Evolutionary conservation across 2,113 vertebrate species (phyloP).

Genomic region (Sarotherodon lohbergeri): DNA sequence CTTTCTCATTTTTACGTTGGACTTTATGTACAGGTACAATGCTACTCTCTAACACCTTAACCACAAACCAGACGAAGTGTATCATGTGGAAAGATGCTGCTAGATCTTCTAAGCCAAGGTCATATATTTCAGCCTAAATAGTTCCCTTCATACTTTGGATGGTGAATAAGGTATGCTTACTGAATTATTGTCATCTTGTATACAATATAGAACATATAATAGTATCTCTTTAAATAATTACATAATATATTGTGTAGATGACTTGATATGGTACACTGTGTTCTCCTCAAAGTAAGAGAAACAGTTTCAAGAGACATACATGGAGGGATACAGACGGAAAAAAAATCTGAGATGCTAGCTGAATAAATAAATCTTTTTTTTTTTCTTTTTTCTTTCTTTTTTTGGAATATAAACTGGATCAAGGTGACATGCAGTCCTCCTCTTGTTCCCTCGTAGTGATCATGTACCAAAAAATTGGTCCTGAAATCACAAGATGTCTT

Average conservation of each 20-base stretch:
- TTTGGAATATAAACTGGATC: constrained; percentile 43
- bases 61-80: constrained; percentile 59
- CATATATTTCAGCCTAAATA: constrained; percentile 23
- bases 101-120: constrained; percentile 24
- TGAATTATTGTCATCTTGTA: constrained; percentile 43
- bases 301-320: neutral
- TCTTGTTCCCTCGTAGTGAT: constrained; percentile 33
- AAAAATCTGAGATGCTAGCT: constrained; percentile 14
- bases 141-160: constrained; percentile 1
- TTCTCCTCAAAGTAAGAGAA: neutral
- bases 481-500: constrained; percentile 38
- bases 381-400: neutral
- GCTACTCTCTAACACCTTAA: constrained; percentile 65
- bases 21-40: constrained; percentile 63
- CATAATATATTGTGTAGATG: constrained; percentile 43
- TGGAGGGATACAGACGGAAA: constrained; percentile 19
- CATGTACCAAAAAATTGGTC: constrained; percentile 41
- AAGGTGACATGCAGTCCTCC: constrained; percentile 63
- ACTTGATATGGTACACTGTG: constrained; percentile 34
- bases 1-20: constrained; percentile 32
- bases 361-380: constrained; percentile 40
- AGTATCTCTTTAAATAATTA: constrained; percentile 60
- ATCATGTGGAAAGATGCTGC: constrained; percentile 52
- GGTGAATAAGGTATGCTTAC: constrained; percentile 12
- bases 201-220: constrained; percentile 65